Evolutionary conservation across 64 coral and sea anemone species (phyloP).

Genomic region (Pocillopora damicornis): DNA sequence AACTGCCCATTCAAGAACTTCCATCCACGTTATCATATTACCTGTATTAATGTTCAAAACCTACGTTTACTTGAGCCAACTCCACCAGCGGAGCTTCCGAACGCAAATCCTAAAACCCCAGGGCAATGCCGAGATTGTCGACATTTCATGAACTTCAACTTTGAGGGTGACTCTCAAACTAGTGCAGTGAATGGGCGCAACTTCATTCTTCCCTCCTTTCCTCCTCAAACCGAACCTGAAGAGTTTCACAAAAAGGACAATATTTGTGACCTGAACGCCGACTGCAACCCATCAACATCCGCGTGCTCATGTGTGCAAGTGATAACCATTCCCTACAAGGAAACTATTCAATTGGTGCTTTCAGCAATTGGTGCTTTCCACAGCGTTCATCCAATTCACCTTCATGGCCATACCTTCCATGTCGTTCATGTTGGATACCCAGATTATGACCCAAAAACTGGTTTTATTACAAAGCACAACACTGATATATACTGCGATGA

Average conservation of each 20-base stretch:
- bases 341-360: slow-evolving; percentile 76
- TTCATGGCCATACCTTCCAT: slow-evolving; percentile 59
- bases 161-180: slow-evolving; percentile 37
- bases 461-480: slow-evolving; percentile 23
- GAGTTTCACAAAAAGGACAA: slow-evolving; percentile 12
- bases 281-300: slow-evolving; percentile 14
- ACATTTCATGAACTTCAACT: slow-evolving; percentile 61
- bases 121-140: neutral
- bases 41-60: slow-evolving; percentile 28
- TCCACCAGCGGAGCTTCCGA: slow-evolving; percentile 32
- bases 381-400: slow-evolving; percentile 44
- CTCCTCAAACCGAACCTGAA: slow-evolving; percentile 36
- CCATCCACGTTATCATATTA: neutral
- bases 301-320: slow-evolving; percentile 55
- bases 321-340: slow-evolving; percentile 31
- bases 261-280: slow-evolving; percentile 17
- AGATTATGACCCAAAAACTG: slow-evolving; percentile 22
- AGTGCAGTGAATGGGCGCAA: slow-evolving; percentile 48
- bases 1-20: slow-evolving; percentile 63
- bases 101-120: neutral
- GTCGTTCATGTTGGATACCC: slow-evolving; percentile 58
- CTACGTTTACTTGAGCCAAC: slow-evolving; percentile 33
- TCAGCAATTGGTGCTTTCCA: neutral
- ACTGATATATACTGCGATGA: slow-evolving; percentile 59
- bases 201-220: slow-evolving; percentile 37